These are phyloP conservation scores for Drosophila mayaguana DNA, from an alignment of 2,888 invertebrate species.

Conservation along the genomic window DNA sequence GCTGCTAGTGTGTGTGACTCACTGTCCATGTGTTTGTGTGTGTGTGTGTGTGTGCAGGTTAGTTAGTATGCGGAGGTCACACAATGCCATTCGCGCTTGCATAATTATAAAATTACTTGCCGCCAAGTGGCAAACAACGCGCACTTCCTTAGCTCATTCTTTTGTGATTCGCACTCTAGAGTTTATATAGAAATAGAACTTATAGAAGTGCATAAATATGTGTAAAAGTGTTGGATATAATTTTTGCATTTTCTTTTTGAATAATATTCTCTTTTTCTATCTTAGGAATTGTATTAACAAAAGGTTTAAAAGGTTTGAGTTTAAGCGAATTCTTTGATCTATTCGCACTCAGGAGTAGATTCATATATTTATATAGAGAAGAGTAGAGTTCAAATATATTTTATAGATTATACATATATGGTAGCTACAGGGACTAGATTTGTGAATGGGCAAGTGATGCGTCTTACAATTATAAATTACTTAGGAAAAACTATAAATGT, in stretches of 20 bases:
- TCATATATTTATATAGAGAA: too few relatives aligned
- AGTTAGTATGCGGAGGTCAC: slow-evolving; percentile 55
- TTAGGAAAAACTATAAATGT: too few relatives aligned
- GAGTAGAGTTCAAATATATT: too few relatives aligned
- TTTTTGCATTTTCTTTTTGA: not conserved
- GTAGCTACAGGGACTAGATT: too few relatives aligned
- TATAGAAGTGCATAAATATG: not conserved
- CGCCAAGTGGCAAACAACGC: slow-evolving; percentile 72
- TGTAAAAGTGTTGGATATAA: not conserved
- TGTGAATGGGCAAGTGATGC: too few relatives aligned
- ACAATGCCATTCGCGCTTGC: slow-evolving; percentile 72
- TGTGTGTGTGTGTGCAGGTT: slow-evolving; percentile 9
- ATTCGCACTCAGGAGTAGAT: too few relatives aligned
- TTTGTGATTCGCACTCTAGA: slow-evolving; percentile 35
- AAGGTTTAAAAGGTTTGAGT: not conserved
- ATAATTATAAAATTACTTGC: slow-evolving; percentile 78
- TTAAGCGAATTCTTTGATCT: not conserved
- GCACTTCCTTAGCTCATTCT: slow-evolving; percentile 67
- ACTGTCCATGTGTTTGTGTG: slow-evolving; percentile 1
- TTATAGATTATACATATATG: too few relatives aligned
- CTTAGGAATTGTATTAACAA: not conserved
- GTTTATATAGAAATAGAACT: not conserved
- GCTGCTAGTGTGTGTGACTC: slow-evolving; percentile 6
- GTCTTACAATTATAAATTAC: too few relatives aligned
- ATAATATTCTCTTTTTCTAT: too few relatives aligned